Percentiles rank a stretch among this genome's conserved stretches.
These are phyloP conservation scores for Spialia ferax DNA, from an alignment of 2,888 invertebrate genomes.

Conservation along the genomic window DNA sequence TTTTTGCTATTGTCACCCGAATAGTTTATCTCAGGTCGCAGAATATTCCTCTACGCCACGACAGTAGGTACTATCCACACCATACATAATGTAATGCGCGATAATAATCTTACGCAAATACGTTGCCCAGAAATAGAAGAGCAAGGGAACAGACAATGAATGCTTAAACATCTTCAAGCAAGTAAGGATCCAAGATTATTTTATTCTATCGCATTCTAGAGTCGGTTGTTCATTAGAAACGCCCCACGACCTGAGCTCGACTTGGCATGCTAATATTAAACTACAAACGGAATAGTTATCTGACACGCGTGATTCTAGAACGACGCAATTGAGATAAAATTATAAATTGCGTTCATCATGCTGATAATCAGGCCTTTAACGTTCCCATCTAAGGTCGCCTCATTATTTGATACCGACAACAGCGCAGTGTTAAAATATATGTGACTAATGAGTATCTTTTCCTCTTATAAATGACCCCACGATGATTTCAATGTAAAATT, in stretches of 20 bases:
- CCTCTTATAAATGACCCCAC: too few species aligned
- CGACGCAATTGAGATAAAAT: conserved; percentile 30
- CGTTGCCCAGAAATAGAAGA: conserved; percentile 5
- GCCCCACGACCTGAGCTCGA: not conserved
- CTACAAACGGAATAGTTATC: conserved; percentile 29
- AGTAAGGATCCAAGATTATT: not conserved
- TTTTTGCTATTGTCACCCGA: not conserved
- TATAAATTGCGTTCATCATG: conserved; percentile 19
- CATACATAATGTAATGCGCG: not conserved
- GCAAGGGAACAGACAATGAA: conserved; percentile 9
- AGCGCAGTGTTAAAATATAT: not conserved
- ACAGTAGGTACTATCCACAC: not conserved
- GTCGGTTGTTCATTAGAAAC: not conserved
- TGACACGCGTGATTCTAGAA: conserved; percentile 24
- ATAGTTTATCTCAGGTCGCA: not conserved
- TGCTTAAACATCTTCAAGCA: conserved; percentile 13
- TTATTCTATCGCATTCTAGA: conserved; percentile 4
- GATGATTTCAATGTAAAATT: too few species aligned
- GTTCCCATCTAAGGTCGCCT: not conserved
- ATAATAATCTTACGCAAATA: conserved; percentile 8
- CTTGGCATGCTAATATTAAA: conserved; percentile 25
- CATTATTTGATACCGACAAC: not conserved
- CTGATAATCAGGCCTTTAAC: not conserved
- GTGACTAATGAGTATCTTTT: too few species aligned
- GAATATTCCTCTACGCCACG: not conserved